Percentiles rank a stretch among this genome's conserved stretches.
Conservation (phyloP, 2,888 invertebrate species). For the Andrena flavipes region DNA sequence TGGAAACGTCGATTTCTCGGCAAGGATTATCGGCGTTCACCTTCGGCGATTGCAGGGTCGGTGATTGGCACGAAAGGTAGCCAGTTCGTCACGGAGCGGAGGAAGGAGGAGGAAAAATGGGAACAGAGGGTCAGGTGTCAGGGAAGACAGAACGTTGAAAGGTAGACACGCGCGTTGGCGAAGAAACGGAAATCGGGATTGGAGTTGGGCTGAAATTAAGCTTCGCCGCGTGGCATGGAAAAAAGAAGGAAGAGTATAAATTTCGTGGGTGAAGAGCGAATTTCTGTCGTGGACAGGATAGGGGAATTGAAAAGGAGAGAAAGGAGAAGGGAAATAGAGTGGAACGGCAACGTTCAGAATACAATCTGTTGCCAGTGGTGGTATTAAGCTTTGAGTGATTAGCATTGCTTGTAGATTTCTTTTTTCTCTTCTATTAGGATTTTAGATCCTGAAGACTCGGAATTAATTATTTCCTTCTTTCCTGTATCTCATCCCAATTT, state of each 20-base stretch:
- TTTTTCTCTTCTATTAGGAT: no score
- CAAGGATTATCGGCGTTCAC: conserved; percentile 61
- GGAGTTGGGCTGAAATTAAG: conserved; percentile 9
- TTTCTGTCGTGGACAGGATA: conserved; percentile 10
- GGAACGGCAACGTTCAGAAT: not conserved
- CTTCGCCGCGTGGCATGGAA: not conserved
- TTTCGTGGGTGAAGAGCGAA: not conserved
- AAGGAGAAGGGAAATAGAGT: conserved; percentile 1
- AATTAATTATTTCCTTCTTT: no score
- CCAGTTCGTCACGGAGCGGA: conserved; percentile 44
- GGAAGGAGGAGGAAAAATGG: conserved; percentile 38
- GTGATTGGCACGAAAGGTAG: conserved; percentile 69
- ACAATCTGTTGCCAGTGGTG: not conserved
- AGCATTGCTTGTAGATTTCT: no score
- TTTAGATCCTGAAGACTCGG: no score
- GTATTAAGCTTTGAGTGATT: no score
- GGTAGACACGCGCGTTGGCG: conserved; percentile 11
- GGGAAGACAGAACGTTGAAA: conserved; percentile 41
- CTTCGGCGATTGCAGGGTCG: conserved; percentile 50
- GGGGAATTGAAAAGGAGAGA: not conserved
- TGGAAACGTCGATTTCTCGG: conserved; percentile 66
- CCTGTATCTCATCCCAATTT: no score
- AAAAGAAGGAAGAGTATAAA: conserved; percentile 4
- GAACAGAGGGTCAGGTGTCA: conserved; percentile 7
- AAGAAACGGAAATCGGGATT: conserved; percentile 18